phyloP scores from a whole-genome alignment of 2,888 invertebrate species.

The Heterodera filipjevi region DNA sequence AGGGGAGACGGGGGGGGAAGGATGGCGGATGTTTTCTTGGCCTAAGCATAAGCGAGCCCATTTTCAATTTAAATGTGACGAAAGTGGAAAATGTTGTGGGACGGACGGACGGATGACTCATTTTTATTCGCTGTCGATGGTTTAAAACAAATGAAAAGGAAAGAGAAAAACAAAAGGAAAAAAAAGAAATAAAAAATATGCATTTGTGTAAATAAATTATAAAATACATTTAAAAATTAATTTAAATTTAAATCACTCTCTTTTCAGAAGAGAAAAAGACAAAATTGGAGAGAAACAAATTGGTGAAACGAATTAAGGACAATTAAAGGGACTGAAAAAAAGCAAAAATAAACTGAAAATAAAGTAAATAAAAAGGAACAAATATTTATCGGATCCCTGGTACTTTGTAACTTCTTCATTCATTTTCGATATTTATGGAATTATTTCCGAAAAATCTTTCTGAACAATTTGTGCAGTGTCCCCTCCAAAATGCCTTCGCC shows the following conservation, averaged over 20 bases:
- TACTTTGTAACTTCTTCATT: too few species aligned
- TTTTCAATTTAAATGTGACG: background rate
- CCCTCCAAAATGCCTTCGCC: background rate
- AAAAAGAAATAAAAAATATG: background rate
- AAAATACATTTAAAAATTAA: background rate
- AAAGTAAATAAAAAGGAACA: constrained; percentile 1
- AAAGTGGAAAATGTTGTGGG: background rate
- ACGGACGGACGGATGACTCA: background rate
- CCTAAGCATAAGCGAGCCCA: background rate
- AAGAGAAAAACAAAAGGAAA: background rate
- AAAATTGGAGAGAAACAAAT: too few species aligned
- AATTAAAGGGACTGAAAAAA: background rate
- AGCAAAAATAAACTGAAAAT: background rate
- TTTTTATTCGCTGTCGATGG: background rate
- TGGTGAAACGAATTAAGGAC: too few species aligned
- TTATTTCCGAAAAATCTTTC: constrained; percentile 1
- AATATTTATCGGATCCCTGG: too few species aligned
- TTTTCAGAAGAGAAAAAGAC: too few species aligned
- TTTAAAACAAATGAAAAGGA: background rate
- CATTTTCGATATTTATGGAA: background rate
- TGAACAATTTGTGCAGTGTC: constrained; percentile 13
- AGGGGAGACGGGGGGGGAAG: background rate
- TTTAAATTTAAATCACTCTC: too few species aligned
- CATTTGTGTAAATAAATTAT: background rate
- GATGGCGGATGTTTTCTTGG: background rate